Evolutionary conservation across 2,113 vertebrate genomes (phyloP).

Genomic region (Plestiodon gilberti): DNA sequence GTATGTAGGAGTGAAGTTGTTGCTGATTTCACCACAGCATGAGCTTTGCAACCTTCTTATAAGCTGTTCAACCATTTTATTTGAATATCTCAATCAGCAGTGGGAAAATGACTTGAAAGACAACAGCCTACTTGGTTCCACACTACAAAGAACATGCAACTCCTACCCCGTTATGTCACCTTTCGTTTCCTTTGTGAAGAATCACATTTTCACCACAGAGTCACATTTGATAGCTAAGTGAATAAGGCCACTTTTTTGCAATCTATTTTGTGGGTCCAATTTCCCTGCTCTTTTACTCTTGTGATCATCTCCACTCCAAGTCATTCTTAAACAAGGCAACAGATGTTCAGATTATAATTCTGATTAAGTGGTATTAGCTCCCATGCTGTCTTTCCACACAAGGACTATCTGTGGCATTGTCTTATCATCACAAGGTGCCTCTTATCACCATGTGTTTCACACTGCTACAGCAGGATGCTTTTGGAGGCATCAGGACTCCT

Average conservation of each 20-base stretch:
- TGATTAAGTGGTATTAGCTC: not conserved
- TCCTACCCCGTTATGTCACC: constrained; percentile 17
- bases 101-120: constrained; percentile 1
- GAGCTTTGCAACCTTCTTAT: not conserved
- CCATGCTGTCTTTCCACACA: not conserved
- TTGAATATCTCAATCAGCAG: not conserved
- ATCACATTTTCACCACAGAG: not conserved
- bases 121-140: constrained; percentile 9
- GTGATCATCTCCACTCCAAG: not conserved
- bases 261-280: not conserved
- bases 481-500: not conserved
- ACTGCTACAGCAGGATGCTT: not conserved
- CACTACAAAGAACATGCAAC: constrained; percentile 17
- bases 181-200: not conserved
- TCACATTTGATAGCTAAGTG: not conserved
- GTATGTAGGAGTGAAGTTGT: constrained; percentile 11
- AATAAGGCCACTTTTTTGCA: not conserved
- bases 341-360: not conserved
- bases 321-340: not conserved
- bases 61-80: constrained; percentile 30
- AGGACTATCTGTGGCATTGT: not conserved
- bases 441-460: not conserved
- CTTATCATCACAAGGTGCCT: not conserved
- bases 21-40: constrained; percentile 4
- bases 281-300: not conserved